Conservation (phyloP, 2,113 vertebrate genomes). For the Rhinoderma darwinii region DNA sequence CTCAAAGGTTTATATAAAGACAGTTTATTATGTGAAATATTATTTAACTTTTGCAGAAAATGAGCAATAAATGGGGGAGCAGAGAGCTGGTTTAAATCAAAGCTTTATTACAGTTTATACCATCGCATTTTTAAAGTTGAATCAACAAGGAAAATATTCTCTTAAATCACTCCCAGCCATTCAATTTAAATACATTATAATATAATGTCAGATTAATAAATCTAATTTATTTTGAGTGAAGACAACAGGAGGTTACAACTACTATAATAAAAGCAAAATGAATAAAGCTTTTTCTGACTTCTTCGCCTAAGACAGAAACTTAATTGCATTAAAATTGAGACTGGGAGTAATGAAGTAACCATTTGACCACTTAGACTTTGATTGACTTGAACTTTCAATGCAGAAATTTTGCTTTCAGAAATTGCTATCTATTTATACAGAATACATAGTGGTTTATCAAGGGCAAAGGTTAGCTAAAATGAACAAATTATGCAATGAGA, state of each 20-base stretch:
- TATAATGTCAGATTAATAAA: constrained; percentile 52
- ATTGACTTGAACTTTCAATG: constrained; percentile 55
- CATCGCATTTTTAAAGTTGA: constrained; percentile 41
- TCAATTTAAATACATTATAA: constrained; percentile 45
- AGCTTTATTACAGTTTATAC: constrained; percentile 52
- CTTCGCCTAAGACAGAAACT: constrained; percentile 42
- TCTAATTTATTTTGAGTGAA: constrained; percentile 52
- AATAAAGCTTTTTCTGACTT: constrained; percentile 39
- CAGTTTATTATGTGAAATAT: constrained; percentile 43
- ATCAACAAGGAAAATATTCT: constrained; percentile 45
- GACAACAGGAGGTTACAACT: constrained; percentile 46
- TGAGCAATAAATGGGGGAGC: constrained; percentile 45
- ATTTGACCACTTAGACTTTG: constrained; percentile 51
- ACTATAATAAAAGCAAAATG: constrained; percentile 40
- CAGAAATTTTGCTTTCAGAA: constrained; percentile 33
- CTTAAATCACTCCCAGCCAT: constrained; percentile 44
- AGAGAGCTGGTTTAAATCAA: constrained; percentile 39
- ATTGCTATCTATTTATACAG: constrained; percentile 40
- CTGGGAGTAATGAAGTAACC: constrained; percentile 42
- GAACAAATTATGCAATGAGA: constrained; percentile 43
- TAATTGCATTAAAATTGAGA: constrained; percentile 46
- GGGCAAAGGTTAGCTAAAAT: constrained; percentile 36
- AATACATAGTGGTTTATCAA: constrained; percentile 37
- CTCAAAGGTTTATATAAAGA: constrained; percentile 22
- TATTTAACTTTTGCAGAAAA: constrained; percentile 50